These are phyloP conservation scores for Leptinotarsa juncta DNA, from an alignment of 2,888 invertebrate species.

Conservation along the genomic window DNA sequence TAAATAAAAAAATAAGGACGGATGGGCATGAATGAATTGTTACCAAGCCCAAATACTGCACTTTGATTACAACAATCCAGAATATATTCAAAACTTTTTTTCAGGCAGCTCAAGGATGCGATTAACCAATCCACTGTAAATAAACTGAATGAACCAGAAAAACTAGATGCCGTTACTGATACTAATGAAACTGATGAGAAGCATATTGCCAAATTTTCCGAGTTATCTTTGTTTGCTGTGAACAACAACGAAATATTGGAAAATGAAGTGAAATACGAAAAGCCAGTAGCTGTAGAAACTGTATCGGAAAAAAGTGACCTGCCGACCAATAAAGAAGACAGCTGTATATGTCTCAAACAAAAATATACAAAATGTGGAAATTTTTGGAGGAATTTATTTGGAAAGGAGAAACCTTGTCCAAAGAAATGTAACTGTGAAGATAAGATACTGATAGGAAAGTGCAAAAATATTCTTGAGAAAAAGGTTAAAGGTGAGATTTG, in stretches of 20 bases:
- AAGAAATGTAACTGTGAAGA: constrained; percentile 10
- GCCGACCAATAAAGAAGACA: constrained; percentile 1
- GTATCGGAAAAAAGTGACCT: not conserved
- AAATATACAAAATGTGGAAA: constrained; percentile 2
- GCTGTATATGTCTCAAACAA: not conserved
- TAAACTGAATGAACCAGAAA: not conserved
- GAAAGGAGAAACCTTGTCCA: not conserved
- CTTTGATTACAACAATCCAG: too few relatives aligned
- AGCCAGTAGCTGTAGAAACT: not conserved
- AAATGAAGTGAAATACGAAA: not conserved
- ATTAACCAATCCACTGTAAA: constrained; percentile 20
- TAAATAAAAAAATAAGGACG: too few relatives aligned
- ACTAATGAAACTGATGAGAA: not conserved
- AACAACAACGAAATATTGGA: not conserved
- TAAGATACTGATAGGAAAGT: constrained; percentile 6
- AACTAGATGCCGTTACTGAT: not conserved
- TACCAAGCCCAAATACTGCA: too few relatives aligned
- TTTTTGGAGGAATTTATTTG: constrained; percentile 9
- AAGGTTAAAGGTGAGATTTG: constrained; percentile 10
- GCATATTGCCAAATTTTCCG: not conserved
- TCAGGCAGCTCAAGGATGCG: constrained; percentile 19
- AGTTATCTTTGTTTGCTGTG: not conserved
- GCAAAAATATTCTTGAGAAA: not conserved
- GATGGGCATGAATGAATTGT: too few relatives aligned
- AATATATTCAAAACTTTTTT: not conserved